Base-by-base conservation (phyloP, 1,140 invertebrate genomes). In the Temnothorax curvispinosus region DNA sequence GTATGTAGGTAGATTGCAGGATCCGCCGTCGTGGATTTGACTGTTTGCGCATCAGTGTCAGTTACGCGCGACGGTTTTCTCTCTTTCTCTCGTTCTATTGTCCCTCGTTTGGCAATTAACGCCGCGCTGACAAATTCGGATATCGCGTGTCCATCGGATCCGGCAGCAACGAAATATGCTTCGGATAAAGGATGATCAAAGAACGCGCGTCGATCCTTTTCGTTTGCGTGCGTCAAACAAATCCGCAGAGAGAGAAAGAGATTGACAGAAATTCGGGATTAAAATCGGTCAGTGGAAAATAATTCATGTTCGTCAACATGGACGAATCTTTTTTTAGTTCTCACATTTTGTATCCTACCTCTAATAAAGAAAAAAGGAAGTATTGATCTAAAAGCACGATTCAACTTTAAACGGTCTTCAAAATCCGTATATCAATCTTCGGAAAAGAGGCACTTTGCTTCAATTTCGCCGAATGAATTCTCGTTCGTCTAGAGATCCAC, bases 31-130 rank as follows among this genome's bases (percentile, higher is more conserved):
- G 77, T 81, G 47, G 54, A 81, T 81, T 56, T n/a, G 50, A 44
- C 35, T 52, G 15, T 81, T 84, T 84, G 80, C 80, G 27, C n/a
- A 56, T 84, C 80, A 27, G 69, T 67, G 21, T 72, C 41, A 56
- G 67, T 75, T 75, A 84, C 69, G 44, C 65, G 38, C 47, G 15
- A 15, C 35, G 1, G 1, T 62, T 8, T 62, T 8, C 67, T 71
- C 67, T 71, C 15, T 18, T n/a, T 62, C 4, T 58, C 35, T n/a
- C 56, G n/a, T 35, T 74, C 38, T 54, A 41, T 69, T 62, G 50
- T 74, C 56, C 38, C 56, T 32, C 64, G 58, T 44, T 72, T 69
- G 62, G 11, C 78, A 82, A 71, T 85, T 88, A 88, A 50, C 52
- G 65, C 50, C 47, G 7, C 13, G 27, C 44, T 44, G 44, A 76